Evolutionary conservation across 2,113 vertebrate species (phyloP).

Genomic region (Rhombomys opimus): DNA sequence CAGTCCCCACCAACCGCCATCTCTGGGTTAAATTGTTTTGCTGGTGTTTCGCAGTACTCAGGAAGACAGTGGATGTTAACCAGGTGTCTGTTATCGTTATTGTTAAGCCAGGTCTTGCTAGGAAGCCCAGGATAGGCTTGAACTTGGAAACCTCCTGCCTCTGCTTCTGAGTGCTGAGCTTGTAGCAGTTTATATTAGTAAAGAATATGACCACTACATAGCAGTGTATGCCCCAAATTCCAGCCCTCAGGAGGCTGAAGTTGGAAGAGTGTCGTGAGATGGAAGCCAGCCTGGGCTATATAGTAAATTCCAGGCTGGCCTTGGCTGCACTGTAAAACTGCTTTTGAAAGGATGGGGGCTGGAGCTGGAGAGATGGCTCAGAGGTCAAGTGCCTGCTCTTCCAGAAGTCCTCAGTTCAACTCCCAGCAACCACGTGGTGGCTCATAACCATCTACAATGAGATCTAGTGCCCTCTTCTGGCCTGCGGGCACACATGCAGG

Average conservation of each 20-base stretch:
- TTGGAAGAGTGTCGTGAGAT: not conserved
- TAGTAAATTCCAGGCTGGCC: not conserved
- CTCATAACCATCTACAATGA: too few species aligned
- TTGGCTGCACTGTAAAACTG: not conserved
- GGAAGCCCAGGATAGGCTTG: not conserved
- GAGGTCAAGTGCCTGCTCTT: too few species aligned
- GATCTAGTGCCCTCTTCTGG: too few species aligned
- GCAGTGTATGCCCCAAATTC: not conserved
- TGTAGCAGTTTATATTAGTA: not conserved
- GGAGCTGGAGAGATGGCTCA: too few species aligned
- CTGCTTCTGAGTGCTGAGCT: not conserved
- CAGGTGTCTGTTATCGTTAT: not conserved
- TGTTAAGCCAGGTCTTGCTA: not conserved
- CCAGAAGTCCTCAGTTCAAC: too few species aligned
- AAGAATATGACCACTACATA: not conserved
- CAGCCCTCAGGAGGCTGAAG: not conserved
- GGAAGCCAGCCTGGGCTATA: not conserved
- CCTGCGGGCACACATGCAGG: too few species aligned
- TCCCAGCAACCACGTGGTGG: too few species aligned
- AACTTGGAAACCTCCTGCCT: not conserved
- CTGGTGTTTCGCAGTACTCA: not conserved
- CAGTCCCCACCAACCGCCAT: too few species aligned
- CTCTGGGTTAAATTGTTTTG: not conserved
- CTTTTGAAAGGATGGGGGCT: too few species aligned
- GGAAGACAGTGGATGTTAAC: not conserved